Evolutionary conservation across 2,888 invertebrate genomes (phyloP), one percentile per base, ranked within the genome.

Genomic region (Sphaerophoria rueppellii): DNA sequence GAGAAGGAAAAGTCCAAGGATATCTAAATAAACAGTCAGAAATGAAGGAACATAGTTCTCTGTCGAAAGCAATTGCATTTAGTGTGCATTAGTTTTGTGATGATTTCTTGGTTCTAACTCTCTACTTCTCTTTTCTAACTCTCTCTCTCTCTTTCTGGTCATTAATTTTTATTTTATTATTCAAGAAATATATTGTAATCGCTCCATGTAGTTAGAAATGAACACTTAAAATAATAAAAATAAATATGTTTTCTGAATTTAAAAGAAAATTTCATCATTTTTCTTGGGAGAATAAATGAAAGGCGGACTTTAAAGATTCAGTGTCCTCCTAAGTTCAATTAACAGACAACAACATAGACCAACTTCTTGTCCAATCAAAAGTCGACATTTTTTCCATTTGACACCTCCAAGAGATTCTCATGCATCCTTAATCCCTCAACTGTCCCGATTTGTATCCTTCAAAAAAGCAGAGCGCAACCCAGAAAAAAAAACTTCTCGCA

Each of bases 41-140:
- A 57, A n/a, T 32, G 24, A 43, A 50, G 7, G 54, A 55, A 46
- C 50, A 80, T 46, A 81, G 69, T 81, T 24, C 24, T 24, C 72
- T 81, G 77, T 76, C 60, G 63, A 81, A 81, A 76, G 63, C 63
- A 85, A 81, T 85, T 85, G 85, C 85, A 85, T 85, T 85, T 77
- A 81, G 81, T 81, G 81, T 81, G 81, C 85, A 85, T 85, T 85
- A 85, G 81, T 81, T 85, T 76, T 70, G 81, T 74, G 81, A 85
- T 85, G 85, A 85, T 85, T 85, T 85, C 85, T 79, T 46, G 69
- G 16, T 50, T 24, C 24, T 24, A 1, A 24, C 24, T 24, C 48
- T 48, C 34, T 46, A 9, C 46, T 43, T 14, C 6, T n/a, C 1
- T 12, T 9, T 48, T 50, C 43, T 54, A 50, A n/a, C 32, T 24